These are phyloP conservation scores for Apocrypta bakeri DNA, from an alignment of 1,140 invertebrate genomes.

Conservation along the genomic window DNA sequence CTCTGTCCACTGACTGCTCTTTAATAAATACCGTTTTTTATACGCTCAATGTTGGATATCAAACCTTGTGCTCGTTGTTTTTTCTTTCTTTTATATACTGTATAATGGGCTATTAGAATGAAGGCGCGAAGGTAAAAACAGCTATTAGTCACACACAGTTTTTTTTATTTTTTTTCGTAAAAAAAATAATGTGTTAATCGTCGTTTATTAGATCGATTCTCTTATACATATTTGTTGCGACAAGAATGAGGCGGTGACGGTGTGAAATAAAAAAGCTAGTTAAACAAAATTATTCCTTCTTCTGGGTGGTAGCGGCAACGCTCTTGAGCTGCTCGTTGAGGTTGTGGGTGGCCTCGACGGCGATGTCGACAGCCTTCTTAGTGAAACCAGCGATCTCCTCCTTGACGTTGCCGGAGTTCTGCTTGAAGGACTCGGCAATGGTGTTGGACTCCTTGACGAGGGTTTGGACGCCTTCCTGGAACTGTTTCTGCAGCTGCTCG, in stretches of 20 bases:
- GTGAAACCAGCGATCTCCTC: conserved; percentile 64
- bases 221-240: neutral
- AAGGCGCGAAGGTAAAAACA: no score
- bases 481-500: conserved; percentile 57
- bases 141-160: no score
- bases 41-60: no score
- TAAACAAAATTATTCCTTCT: neutral
- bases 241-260: neutral
- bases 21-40: no score
- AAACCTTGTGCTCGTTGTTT: no score
- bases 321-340: conserved; percentile 58
- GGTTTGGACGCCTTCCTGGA: conserved; percentile 60
- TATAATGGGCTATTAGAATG: no score
- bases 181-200: neutral
- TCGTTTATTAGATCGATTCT: neutral
- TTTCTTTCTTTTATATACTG: no score
- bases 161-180: no score
- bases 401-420: conserved; percentile 61
- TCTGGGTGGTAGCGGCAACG: neutral
- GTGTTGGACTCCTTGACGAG: conserved; percentile 63
- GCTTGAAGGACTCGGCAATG: conserved; percentile 55
- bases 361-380: conserved; percentile 64
- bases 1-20: no score
- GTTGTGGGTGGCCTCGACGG: conserved; percentile 60
- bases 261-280: neutral